A percentile compares a stretch with the other conserved stretches of the same genome.
These are phyloP conservation scores for Cottus gobio DNA, from an alignment of 2,113 vertebrate species.

Conservation along the genomic window DNA sequence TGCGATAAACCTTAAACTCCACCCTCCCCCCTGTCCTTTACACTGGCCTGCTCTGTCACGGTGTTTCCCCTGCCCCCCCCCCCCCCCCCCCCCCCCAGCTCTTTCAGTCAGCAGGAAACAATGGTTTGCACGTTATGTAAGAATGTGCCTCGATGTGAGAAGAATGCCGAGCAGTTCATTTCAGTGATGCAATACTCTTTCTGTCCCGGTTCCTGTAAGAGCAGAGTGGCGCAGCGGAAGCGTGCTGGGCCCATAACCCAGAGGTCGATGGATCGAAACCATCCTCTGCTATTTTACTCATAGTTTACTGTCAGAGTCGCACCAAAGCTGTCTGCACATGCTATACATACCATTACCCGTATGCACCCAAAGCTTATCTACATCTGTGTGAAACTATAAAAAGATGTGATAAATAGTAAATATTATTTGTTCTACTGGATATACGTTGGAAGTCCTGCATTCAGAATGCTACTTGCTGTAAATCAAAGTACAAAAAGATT, in stretches of 20 bases:
- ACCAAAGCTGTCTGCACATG: too few relatives aligned
- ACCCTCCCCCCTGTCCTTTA: background rate
- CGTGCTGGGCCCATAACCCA: constrained; percentile 89
- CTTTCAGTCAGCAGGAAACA: constrained; percentile 35
- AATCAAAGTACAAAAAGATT: background rate
- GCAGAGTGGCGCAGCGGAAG: constrained; percentile 88
- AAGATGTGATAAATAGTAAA: background rate
- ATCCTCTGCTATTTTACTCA: constrained; percentile 80
- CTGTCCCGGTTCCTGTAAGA: accelerated
- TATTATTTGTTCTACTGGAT: background rate
- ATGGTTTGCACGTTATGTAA: constrained; percentile 45
- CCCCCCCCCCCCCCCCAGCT: background rate
- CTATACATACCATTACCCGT: background rate
- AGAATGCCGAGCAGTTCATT: constrained; percentile 62
- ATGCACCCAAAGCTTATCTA: too few relatives aligned
- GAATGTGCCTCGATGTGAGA: constrained; percentile 46
- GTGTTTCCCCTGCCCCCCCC: background rate
- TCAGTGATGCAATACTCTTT: too few relatives aligned
- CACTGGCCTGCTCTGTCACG: background rate
- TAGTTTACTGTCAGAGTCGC: accelerated
- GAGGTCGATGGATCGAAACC: constrained; percentile 89
- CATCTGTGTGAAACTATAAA: background rate
- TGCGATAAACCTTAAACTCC: background rate
- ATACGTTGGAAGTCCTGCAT: background rate
- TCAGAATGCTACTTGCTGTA: background rate